A percentile compares a stretch with the other conserved stretches of the same genome.
Evolutionary conservation across 2,888 invertebrate species (phyloP).

Genomic region (Anthophora plumipes): DNA sequence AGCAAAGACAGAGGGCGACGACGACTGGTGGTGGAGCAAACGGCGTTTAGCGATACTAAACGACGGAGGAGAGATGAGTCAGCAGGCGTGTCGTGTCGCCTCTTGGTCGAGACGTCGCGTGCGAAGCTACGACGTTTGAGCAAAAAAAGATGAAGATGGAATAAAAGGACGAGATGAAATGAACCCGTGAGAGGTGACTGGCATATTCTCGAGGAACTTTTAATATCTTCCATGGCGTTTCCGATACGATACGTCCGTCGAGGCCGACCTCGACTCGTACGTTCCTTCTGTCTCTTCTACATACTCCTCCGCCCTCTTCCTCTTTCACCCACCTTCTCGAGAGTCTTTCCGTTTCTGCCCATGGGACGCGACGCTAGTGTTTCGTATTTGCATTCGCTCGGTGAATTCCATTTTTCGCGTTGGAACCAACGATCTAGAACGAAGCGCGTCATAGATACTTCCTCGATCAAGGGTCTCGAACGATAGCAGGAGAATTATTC

Average conservation of each 20-base stretch:
- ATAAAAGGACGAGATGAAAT: slow-evolving; percentile 38
- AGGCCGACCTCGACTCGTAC: slow-evolving; percentile 70
- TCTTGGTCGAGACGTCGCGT: slow-evolving; percentile 5
- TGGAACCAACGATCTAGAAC: no score
- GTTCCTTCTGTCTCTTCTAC: slow-evolving; percentile 44
- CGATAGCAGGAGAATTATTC: slow-evolving; percentile 16
- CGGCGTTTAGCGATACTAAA: slow-evolving; percentile 21
- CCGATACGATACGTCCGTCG: slow-evolving; percentile 72
- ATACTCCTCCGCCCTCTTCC: not conserved
- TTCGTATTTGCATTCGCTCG: slow-evolving; percentile 14
- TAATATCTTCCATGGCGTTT: slow-evolving; percentile 76
- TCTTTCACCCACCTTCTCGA: not conserved
- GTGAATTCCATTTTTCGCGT: slow-evolving; percentile 27
- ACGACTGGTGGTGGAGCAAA: not conserved
- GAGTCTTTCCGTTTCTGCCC: not conserved
- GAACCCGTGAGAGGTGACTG: slow-evolving; percentile 63
- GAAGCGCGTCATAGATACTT: slow-evolving; percentile 40
- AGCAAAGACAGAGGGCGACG: no score
- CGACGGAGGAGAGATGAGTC: slow-evolving; percentile 28
- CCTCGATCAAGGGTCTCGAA: not conserved
- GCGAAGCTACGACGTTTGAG: slow-evolving; percentile 13
- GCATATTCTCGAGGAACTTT: slow-evolving; percentile 76
- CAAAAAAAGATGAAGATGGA: slow-evolving; percentile 35
- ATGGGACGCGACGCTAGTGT: slow-evolving; percentile 8
- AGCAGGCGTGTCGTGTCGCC: slow-evolving; percentile 18